Conservation (phyloP, 2,113 vertebrate species). For the Suricata suricatta region DNA sequence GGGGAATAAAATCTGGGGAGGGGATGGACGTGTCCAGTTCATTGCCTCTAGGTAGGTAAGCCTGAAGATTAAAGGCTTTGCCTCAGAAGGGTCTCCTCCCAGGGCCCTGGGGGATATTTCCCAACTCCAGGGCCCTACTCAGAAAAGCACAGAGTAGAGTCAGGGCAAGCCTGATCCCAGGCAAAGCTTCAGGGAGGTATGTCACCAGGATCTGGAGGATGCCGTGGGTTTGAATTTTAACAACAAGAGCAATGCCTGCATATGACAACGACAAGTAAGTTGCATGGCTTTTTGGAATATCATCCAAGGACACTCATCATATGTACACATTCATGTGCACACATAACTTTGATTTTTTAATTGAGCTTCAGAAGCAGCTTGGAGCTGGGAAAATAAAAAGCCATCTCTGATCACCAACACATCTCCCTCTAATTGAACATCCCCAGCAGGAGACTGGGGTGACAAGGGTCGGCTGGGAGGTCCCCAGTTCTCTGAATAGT, state of each 20-base stretch:
- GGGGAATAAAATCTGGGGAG: neutral
- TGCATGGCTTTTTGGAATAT: neutral
- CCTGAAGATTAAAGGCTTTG: neutral
- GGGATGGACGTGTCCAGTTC: neutral
- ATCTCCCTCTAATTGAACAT: neutral
- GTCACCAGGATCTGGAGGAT: neutral
- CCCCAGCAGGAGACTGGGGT: neutral
- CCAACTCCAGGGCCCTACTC: neutral
- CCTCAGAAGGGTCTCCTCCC: neutral
- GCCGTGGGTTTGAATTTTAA: neutral
- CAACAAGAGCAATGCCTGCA: neutral
- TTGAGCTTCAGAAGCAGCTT: neutral
- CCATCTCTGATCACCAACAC: neutral
- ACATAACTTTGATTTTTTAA: slow-evolving; percentile 37
- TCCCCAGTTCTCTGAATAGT: neutral
- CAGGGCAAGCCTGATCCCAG: neutral
- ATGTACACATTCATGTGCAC: neutral
- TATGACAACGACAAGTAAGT: slow-evolving; percentile 18
- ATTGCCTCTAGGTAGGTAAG: neutral
- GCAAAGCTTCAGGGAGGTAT: neutral
- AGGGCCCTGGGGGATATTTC: neutral
- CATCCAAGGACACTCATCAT: neutral
- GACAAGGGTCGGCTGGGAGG: neutral
- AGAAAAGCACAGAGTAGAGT: slow-evolving; percentile 18
- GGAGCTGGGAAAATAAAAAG: neutral